phyloP scores from a whole-genome alignment of 1,140 invertebrate species.

The Asbolus verrucosus region DNA sequence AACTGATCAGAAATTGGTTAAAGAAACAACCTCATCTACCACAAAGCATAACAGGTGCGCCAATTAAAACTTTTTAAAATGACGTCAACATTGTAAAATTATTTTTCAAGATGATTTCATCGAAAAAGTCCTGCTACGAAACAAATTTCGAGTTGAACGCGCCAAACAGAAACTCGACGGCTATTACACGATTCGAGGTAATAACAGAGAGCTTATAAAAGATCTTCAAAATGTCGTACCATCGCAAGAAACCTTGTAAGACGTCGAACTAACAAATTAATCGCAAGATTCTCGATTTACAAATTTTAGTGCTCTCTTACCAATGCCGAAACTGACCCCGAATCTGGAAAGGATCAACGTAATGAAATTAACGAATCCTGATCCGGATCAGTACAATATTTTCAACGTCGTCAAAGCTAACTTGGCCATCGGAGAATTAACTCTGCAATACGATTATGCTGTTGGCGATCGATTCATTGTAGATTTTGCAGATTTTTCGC shows the following conservation, averaged over 20 bases:
- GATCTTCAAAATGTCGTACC: not conserved
- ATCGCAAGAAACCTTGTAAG: not conserved
- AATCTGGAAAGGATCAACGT: not conserved
- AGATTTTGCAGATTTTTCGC: not conserved
- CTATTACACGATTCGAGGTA: not conserved
- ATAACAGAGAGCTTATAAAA: not conserved
- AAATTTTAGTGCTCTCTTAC: not conserved
- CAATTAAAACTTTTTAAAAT: not conserved
- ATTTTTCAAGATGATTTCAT: constrained; percentile 24
- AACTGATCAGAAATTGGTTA: constrained; percentile 7
- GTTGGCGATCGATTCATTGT: not conserved
- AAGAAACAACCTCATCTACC: constrained; percentile 15
- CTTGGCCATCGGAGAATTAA: not conserved
- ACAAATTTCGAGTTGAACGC: constrained; percentile 25
- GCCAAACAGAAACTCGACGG: constrained; percentile 10
- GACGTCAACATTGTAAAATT: not conserved
- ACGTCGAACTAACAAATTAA: not conserved
- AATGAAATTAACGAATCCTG: not conserved
- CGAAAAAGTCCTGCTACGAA: not conserved
- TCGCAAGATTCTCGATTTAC: not conserved
- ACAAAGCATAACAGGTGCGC: not conserved
- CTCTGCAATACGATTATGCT: not conserved
- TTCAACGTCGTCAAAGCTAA: not conserved
- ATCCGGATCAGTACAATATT: not conserved
- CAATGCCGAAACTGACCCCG: constrained; percentile 7